A percentile compares a stretch with the other conserved stretches of the same genome.
Evolutionary conservation across 2,888 invertebrate genomes (phyloP).

Genomic region (Clistopyga incitator): DNA sequence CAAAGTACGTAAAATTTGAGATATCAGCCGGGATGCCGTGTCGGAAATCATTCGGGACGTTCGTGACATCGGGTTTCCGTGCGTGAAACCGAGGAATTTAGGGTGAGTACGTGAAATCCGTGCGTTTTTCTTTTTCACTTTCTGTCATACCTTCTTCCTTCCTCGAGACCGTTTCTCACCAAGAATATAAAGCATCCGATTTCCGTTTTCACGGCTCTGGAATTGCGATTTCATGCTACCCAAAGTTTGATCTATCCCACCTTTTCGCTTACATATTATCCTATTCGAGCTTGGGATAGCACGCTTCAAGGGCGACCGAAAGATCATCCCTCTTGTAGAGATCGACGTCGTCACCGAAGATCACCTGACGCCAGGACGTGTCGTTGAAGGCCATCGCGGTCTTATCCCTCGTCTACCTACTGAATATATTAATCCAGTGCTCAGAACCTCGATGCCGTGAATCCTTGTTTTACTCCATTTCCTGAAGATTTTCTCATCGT

Average conservation of each 20-base stretch:
- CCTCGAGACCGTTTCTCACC: conserved; percentile 24
- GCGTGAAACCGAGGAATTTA: conserved; percentile 36
- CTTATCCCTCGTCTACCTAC: conserved; percentile 55
- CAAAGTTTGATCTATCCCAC: conserved; percentile 56
- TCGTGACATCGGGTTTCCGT: conserved; percentile 1
- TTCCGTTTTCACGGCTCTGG: conserved; percentile 43
- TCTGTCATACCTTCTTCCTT: conserved; percentile 36
- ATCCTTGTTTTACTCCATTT: neutral
- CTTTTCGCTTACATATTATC: conserved; percentile 57
- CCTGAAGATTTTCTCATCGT: conserved; percentile 6
- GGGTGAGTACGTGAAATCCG: conserved; percentile 24
- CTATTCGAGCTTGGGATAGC: conserved; percentile 45
- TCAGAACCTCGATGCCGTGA: conserved; percentile 11
- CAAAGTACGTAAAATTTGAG: neutral
- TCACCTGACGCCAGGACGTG: conserved; percentile 53
- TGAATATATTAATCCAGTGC: conserved; percentile 57
- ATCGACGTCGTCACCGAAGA: conserved; percentile 40
- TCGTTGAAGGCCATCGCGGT: conserved; percentile 52
- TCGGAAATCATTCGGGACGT: conserved; percentile 31
- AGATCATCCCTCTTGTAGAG: conserved; percentile 24
- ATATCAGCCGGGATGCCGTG: neutral
- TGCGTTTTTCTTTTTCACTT: conserved; percentile 1
- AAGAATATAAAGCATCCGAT: conserved; percentile 67
- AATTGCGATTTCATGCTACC: conserved; percentile 51
- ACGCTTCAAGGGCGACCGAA: conserved; percentile 22